Percentiles rank a stretch among this genome's conserved stretches.
Conservation (phyloP, 2,113 vertebrate genomes). For the Periophthalmodon schlosseri region DNA sequence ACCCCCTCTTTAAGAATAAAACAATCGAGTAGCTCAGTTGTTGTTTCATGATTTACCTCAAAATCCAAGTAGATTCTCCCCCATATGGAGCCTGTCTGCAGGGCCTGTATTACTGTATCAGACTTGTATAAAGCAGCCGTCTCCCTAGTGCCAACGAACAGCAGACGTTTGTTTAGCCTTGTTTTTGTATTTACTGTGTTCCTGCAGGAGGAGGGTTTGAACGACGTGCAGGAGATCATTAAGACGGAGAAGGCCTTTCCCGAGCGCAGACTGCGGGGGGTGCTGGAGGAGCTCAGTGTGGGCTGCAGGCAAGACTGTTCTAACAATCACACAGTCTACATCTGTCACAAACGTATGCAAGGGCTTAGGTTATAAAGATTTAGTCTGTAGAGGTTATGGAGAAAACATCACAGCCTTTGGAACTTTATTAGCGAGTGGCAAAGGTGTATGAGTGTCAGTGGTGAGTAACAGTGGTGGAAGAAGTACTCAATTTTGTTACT, state of each 20-base stretch:
- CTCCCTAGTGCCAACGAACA: neutral
- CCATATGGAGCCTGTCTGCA: no score
- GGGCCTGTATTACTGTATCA: neutral
- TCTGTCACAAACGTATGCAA: neutral
- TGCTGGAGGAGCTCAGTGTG: slow-evolving; percentile 89
- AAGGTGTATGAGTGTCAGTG: no score
- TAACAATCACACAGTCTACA: slow-evolving; percentile 7
- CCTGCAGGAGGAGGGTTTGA: slow-evolving; percentile 91
- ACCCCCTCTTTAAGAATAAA: no score
- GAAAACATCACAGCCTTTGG: no score
- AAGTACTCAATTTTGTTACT: no score
- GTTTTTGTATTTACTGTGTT: slow-evolving; percentile 9
- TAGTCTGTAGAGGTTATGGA: no score
- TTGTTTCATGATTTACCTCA: no score
- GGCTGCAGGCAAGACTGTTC: slow-evolving; percentile 83
- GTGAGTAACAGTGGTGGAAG: no score
- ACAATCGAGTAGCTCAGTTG: no score
- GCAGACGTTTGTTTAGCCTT: neutral
- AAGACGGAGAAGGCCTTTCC: slow-evolving; percentile 95
- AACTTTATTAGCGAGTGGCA: no score
- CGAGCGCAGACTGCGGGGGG: slow-evolving; percentile 90
- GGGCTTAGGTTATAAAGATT: no score
- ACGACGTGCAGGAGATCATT: slow-evolving; percentile 96
- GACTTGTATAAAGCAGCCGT: neutral
- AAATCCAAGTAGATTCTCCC: no score